Conservation (phyloP, 2,113 vertebrate species). For the Emydocephalus ijimae region DNA sequence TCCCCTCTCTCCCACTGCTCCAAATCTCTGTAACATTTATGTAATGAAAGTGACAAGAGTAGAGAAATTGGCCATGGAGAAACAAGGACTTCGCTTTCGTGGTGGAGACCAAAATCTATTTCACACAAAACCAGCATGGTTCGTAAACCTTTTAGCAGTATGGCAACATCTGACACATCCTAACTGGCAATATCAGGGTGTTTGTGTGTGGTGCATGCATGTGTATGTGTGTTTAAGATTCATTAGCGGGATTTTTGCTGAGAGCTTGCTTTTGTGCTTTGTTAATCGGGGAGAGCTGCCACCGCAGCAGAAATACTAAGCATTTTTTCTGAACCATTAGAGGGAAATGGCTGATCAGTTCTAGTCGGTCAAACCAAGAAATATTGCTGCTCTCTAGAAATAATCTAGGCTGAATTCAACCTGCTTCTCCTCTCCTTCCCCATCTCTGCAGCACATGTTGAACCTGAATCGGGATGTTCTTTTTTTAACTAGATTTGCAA, state of each 20-base stretch:
- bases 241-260: constrained; percentile 10
- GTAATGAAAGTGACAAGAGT: neutral
- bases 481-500: neutral
- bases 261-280: constrained; percentile 24
- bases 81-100: rapidly evolving
- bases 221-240: neutral
- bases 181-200: neutral
- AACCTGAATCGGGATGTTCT: neutral
- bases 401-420: constrained; percentile 12
- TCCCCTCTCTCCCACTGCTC: neutral
- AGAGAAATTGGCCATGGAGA: neutral
- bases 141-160: neutral
- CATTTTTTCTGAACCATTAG: constrained; percentile 24
- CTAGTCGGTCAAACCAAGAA: constrained; percentile 4
- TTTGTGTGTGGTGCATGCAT: neutral
- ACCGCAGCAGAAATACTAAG: constrained; percentile 19
- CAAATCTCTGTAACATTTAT: constrained; percentile 8
- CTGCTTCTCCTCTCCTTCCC: neutral
- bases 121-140: neutral
- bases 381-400: constrained; percentile 1
- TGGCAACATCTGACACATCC: neutral
- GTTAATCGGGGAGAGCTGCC: constrained; percentile 17
- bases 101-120: neutral
- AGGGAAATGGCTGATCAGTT: constrained; percentile 30
- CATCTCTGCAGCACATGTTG: neutral